A percentile compares a stretch with the other conserved stretches of the same genome.
Conservation (phyloP, 2,113 vertebrate species). For the Sminthopsis crassicaudata region DNA sequence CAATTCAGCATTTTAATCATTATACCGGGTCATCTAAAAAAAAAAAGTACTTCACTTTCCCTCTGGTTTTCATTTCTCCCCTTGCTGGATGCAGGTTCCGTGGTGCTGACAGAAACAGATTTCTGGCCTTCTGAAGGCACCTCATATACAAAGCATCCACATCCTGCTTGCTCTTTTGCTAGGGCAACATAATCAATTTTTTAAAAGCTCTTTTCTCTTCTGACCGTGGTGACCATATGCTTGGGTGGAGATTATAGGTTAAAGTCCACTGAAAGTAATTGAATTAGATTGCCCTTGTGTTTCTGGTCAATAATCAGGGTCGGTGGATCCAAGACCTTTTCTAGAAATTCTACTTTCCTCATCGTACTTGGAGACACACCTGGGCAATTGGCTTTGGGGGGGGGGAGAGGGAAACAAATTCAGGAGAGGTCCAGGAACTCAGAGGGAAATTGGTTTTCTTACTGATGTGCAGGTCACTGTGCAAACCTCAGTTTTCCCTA, state of each 20-base stretch:
- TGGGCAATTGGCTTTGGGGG: conserved; percentile 8
- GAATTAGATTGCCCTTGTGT: conserved; percentile 49
- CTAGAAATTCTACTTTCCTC: conserved; percentile 43
- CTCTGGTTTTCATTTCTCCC: conserved; percentile 66
- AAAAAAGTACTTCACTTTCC: conserved; percentile 53
- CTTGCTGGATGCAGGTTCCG: background rate
- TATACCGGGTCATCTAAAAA: conserved; percentile 45
- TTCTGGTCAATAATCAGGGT: conserved; percentile 8
- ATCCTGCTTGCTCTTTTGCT: conserved; percentile 16
- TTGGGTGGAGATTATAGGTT: conserved; percentile 59
- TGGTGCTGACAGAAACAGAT: conserved; percentile 64
- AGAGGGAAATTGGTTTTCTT: background rate
- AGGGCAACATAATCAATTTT: conserved; percentile 40
- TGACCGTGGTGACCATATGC: conserved; percentile 25
- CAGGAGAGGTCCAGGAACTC: background rate
- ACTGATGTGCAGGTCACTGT: background rate
- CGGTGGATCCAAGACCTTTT: background rate
- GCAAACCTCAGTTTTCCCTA: background rate
- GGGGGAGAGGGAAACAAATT: background rate
- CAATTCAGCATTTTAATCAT: conserved; percentile 67
- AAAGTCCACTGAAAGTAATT: conserved; percentile 49
- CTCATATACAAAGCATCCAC: background rate
- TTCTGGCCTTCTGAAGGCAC: conserved; percentile 30
- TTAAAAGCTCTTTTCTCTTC: conserved; percentile 65
- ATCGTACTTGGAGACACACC: background rate